These are phyloP conservation scores for Chionomys nivalis DNA, from an alignment of 2,113 vertebrate genomes.

Conservation along the genomic window DNA sequence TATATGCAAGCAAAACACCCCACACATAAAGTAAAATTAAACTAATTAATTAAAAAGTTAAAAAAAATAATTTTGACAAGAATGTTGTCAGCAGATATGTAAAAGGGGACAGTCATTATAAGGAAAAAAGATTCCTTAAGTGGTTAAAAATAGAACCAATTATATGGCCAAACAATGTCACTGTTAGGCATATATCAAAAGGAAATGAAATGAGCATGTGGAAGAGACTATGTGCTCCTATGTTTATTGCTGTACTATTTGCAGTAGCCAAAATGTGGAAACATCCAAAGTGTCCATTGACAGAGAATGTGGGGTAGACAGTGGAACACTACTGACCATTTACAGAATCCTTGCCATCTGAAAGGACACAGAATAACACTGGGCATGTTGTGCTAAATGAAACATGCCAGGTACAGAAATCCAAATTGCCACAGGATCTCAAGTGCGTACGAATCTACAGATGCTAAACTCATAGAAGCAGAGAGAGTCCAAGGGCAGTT, in stretches of 20 bases:
- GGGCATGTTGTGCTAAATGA: background rate
- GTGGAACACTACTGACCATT: background rate
- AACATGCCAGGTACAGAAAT: background rate
- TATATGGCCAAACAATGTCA: background rate
- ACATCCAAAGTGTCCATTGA: background rate
- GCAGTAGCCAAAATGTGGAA: background rate
- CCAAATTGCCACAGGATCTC: background rate
- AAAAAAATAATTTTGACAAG: background rate
- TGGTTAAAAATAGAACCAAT: background rate
- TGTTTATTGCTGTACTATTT: background rate
- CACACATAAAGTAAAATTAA: background rate
- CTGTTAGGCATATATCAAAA: background rate
- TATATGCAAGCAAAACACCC: background rate
- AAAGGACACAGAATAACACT: background rate
- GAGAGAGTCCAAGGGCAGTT: background rate
- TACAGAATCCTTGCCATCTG: background rate
- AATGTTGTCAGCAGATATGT: background rate
- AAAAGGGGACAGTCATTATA: background rate
- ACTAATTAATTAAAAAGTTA: background rate
- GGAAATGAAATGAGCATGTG: background rate
- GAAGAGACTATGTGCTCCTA: background rate
- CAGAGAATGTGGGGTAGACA: background rate
- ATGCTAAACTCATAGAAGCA: background rate
- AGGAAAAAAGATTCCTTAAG: background rate
- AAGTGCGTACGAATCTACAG: background rate